Evolutionary conservation across 2,888 invertebrate genomes (phyloP).

Genomic region (Parasteatoda lunata): DNA sequence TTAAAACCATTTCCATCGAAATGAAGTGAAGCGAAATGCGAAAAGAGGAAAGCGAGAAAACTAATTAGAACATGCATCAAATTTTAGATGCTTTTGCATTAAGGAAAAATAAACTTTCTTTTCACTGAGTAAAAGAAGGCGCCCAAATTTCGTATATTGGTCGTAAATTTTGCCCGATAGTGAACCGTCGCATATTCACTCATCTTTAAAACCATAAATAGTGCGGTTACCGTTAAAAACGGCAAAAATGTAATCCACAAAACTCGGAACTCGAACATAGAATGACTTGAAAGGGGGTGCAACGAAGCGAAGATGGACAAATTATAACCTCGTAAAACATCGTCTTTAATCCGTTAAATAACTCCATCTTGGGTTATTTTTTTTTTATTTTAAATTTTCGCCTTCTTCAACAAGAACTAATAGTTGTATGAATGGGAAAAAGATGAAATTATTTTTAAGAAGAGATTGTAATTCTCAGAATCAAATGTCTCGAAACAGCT

Average conservation of each 20-base stretch:
- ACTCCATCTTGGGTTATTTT: slow-evolving; percentile 22
- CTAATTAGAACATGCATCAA: not conserved
- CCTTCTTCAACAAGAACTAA: not conserved
- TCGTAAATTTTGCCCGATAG: slow-evolving; percentile 38
- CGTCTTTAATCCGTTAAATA: slow-evolving; percentile 58
- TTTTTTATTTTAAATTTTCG: not conserved
- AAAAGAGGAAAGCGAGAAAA: not conserved
- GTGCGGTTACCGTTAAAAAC: slow-evolving; percentile 39
- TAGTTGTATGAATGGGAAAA: not conserved
- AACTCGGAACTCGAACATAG: not conserved
- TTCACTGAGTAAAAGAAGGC: slow-evolving; percentile 42
- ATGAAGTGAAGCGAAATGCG: no score
- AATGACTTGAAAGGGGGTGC: slow-evolving; percentile 23
- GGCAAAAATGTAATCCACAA: slow-evolving; percentile 53
- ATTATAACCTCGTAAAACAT: slow-evolving; percentile 60
- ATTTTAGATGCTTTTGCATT: not conserved
- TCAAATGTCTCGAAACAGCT: no score
- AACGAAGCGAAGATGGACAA: slow-evolving; percentile 25
- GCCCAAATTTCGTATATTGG: not conserved
- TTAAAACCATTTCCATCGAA: slow-evolving; percentile 12
- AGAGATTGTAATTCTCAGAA: not conserved
- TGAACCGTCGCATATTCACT: slow-evolving; percentile 19
- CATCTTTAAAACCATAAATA: slow-evolving; percentile 55
- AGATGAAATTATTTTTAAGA: not conserved
- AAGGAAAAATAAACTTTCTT: slow-evolving; percentile 46